Conservation (phyloP, 1,140 invertebrate genomes). For the Telenomus remus region DNA sequence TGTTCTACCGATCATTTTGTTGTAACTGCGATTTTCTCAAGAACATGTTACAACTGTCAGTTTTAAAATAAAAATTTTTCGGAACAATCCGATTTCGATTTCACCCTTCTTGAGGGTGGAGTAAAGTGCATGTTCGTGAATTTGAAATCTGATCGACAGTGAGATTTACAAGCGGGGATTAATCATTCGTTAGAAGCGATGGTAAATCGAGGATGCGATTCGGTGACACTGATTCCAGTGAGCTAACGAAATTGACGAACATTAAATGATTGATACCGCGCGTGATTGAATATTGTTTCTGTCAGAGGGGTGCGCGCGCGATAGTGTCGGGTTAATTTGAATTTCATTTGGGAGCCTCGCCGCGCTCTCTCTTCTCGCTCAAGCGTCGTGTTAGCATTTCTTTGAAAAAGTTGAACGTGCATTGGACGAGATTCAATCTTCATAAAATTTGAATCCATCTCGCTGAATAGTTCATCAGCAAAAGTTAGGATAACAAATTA, state of each 20-base stretch:
- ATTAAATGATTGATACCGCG: conserved; percentile 8
- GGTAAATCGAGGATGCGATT: too few species aligned
- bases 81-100: too few species aligned
- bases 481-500: conserved; percentile 50
- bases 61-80: too few species aligned
- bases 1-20: conserved; percentile 1
- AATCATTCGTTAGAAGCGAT: too few species aligned
- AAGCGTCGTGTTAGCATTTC: conserved; percentile 21
- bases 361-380: not conserved
- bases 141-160: too few species aligned
- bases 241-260: conserved; percentile 3
- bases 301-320: not conserved
- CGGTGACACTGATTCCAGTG: not conserved
- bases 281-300: conserved; percentile 16
- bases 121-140: too few species aligned
- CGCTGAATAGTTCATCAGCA: conserved; percentile 46
- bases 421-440: conserved; percentile 41
- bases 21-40: too few species aligned
- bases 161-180: too few species aligned
- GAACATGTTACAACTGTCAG: too few species aligned
- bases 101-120: too few species aligned
- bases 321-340: conserved; percentile 17
- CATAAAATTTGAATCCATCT: conserved; percentile 46
- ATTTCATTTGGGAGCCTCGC: conserved; percentile 19
- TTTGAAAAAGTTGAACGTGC: conserved; percentile 33